Base-by-base conservation (phyloP, 2,113 vertebrate species). In the Pachycephala philippinensis region DNA sequence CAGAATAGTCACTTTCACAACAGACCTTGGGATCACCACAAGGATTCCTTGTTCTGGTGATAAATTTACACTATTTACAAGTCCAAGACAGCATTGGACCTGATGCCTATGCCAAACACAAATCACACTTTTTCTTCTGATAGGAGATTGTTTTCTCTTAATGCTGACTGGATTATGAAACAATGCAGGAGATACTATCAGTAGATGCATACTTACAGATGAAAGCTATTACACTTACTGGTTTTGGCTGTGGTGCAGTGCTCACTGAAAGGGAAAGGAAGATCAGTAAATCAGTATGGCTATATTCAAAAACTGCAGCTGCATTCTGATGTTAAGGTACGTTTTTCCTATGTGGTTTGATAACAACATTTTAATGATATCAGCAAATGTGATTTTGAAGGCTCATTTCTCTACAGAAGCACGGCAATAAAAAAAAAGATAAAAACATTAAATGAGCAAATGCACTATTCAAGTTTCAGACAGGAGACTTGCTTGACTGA, bases 201-300 rank as follows among this genome's bases (percentile, higher is more conserved):
- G 31, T 2, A 57, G 23, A 86, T n/a, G 39, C 31, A 64, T 79
- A 80, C 30, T 83, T 66, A 87, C 5, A 11, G 45, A 21, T 7
- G 9, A 79, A 44, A 92, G 37, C n/a, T 72, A 33, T 90, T 40
- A 87, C 71, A 98, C 99, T 98, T 98, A 99, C 99, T 95, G 98
- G 98, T 98, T 99, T 99, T 69, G 99, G 98, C 70, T 98, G 98
- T 19, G 99, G 99, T 42, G 99, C 99, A 91, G 99, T 99, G 95
- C 99, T 99, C 97, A 99, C 99, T 99, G 98, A 94, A 98, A 97
- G 54, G 66, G 72, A 97, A 97, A 97, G 53, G 39, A 52, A 94
- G 28, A 97, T 52, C 90, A 90, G 15, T 17, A 50, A 84, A 66
- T 97, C 39, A 96, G 47, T 30, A 59, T 15, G 21, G 20, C 23